Conservation (phyloP, 1,140 invertebrate species). For the Xylocopa sonorina region DNA sequence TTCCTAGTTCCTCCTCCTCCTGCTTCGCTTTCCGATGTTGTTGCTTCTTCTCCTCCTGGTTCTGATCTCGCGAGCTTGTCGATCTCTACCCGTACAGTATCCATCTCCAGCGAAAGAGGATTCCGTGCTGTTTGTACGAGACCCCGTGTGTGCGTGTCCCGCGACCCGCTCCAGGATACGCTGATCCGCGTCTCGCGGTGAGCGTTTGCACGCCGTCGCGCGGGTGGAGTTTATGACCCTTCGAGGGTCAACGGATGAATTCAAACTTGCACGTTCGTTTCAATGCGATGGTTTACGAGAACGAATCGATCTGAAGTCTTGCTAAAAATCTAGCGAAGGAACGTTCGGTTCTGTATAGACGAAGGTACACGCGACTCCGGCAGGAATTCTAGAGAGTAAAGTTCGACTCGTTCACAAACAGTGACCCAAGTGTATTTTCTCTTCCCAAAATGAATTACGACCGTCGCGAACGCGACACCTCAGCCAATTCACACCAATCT, state of each 20-base stretch:
- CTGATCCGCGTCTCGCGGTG: conserved; percentile 14
- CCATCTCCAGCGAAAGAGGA: conserved; percentile 33
- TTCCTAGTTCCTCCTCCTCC: conserved; percentile 32
- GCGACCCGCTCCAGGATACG: conserved; percentile 8
- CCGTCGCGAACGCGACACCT: neutral
- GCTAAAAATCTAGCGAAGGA: no score
- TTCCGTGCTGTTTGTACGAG: neutral
- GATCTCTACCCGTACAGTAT: conserved; percentile 42
- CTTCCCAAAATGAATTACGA: neutral
- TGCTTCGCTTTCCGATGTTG: conserved; percentile 3
- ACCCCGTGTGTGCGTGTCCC: conserved; percentile 5
- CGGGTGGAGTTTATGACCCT: no score
- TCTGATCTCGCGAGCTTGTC: conserved; percentile 38
- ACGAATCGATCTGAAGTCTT: no score
- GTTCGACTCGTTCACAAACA: neutral
- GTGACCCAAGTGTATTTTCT: neutral
- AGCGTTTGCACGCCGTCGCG: no score
- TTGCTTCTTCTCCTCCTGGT: neutral
- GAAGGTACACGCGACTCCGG: no score
- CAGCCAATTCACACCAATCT: neutral
- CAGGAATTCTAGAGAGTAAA: neutral
- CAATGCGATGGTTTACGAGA: no score
- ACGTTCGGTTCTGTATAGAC: no score
- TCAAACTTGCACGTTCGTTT: no score
- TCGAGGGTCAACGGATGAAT: no score